Base-by-base conservation (phyloP, 2,113 vertebrate species). In the Nerophis lumbriciformis region DNA sequence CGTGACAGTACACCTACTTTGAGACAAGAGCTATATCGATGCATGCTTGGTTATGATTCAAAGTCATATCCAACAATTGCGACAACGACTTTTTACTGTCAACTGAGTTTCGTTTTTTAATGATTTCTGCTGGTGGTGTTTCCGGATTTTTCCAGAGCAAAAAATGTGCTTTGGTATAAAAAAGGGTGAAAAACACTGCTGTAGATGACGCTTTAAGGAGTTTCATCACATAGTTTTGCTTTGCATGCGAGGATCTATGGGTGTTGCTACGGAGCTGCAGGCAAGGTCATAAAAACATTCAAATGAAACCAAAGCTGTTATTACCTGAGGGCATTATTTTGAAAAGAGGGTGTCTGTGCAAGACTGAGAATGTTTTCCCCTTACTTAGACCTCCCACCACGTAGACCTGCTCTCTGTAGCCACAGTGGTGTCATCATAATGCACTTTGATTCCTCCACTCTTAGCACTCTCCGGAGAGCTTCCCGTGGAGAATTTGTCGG, bases 401-500 rank as follows among this genome's bases (percentile, higher is more conserved):
- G 65, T 55, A 57, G 19, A 48, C 59, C 68, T 59, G 58, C 72
- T 37, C 68, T 0, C 1, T 59, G 64, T 59, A 71, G 67, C 74
- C 73, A 69, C 68, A 64, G 61, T 82, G 67, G 81, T 76, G 80
- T 80, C 75, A 66, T 49, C 59, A 72, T 80, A 79, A 84, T 75
- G 73, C 80, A 63, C 69, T 58, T 55, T 61, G 76, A 78, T 77
- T 80, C 76, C 72, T 81, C 81, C 65, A 42, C 81, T 79, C 74
- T 59, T 4, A 39, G 6, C 13, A 10, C 68, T 76, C 83, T 84
- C 79, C 59, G 55, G 79, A 78, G 83, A 66, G 59, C 69, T 69
- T 63, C 35, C 69, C 8, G 9, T 19, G 55, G 64, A 59, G 64
- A 59, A 69, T 75, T 72, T 76, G 70, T 77, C 66, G 71, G 80